Conservation (phyloP, 2,113 vertebrate species). For the Ochotona curzoniae region DNA sequence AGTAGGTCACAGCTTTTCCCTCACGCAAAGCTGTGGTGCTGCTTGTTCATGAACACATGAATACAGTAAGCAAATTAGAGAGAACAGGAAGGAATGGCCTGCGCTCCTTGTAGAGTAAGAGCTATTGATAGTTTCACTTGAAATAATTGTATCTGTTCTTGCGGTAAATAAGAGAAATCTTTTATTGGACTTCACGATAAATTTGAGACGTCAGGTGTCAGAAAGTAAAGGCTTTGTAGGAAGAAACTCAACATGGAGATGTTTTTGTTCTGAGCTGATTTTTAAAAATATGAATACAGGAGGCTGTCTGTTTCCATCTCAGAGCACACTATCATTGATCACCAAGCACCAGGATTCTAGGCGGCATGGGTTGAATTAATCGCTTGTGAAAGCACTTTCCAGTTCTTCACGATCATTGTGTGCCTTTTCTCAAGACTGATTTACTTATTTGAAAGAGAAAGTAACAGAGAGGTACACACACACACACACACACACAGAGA, state of each 20-base stretch:
- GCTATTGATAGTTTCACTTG: not conserved
- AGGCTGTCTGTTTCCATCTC: not conserved
- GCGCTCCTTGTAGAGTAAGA: not conserved
- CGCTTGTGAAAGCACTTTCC: slow-evolving; percentile 25
- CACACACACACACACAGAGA: too few species aligned
- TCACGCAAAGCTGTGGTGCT: not conserved
- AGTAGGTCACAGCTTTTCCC: not conserved
- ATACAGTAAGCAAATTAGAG: not conserved
- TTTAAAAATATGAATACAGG: not conserved
- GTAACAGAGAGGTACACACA: too few species aligned
- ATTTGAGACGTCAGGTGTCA: slow-evolving; percentile 1
- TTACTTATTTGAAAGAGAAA: too few species aligned
- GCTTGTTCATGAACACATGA: not conserved
- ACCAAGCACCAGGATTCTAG: not conserved
- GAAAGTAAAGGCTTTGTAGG: not conserved
- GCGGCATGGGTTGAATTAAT: not conserved
- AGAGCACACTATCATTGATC: not conserved
- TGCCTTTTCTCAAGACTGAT: too few species aligned
- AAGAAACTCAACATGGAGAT: slow-evolving; percentile 25
- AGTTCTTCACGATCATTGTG: not conserved
- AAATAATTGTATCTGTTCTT: slow-evolving; percentile 42
- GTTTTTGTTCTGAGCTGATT: not conserved
- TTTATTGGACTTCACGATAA: slow-evolving; percentile 15
- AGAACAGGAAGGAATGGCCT: slow-evolving; percentile 16
- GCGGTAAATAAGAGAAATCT: slow-evolving; percentile 6